Evolutionary conservation across 2,888 invertebrate species (phyloP).

Genomic region (Ecliptopera silaceata): DNA sequence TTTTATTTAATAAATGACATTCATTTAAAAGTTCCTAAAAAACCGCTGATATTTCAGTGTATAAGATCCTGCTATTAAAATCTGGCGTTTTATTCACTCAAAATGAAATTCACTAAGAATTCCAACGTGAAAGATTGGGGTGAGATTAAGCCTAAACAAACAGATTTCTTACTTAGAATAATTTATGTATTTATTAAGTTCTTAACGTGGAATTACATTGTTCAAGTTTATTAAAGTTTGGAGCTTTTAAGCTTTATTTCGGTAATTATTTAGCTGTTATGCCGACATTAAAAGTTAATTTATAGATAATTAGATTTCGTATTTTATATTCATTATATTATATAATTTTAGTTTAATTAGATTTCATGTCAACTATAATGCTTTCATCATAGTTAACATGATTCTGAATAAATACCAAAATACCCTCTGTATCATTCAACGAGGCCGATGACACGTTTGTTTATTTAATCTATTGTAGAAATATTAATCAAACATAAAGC

Average conservation of each 20-base stretch:
- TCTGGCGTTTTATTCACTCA: slow-evolving; percentile 1
- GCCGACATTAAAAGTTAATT: neutral
- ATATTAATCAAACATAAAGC: no score
- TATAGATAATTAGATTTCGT: neutral
- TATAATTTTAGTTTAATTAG: no score
- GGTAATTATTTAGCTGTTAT: neutral
- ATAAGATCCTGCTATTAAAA: slow-evolving; percentile 1
- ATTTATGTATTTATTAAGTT: slow-evolving; percentile 38
- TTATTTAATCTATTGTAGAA: no score
- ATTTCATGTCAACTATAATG: no score
- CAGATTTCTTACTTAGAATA: slow-evolving; percentile 41
- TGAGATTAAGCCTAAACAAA: slow-evolving; percentile 40
- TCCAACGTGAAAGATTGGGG: slow-evolving; percentile 28
- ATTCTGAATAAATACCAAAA: no score
- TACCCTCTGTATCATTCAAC: no score
- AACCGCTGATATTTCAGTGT: neutral
- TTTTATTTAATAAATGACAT: no score
- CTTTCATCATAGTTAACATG: no score
- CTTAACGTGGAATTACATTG: slow-evolving; percentile 19
- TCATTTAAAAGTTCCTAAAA: neutral
- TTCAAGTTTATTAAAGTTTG: slow-evolving; percentile 21
- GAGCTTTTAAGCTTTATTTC: neutral
- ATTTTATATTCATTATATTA: no score
- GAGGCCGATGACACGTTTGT: no score
- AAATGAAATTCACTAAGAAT: slow-evolving; percentile 19